Percentiles rank a stretch among this genome's conserved stretches.
These are phyloP conservation scores for Sepioteuthis lessoniana DNA, from an alignment of 2,888 invertebrate species.

Conservation along the genomic window DNA sequence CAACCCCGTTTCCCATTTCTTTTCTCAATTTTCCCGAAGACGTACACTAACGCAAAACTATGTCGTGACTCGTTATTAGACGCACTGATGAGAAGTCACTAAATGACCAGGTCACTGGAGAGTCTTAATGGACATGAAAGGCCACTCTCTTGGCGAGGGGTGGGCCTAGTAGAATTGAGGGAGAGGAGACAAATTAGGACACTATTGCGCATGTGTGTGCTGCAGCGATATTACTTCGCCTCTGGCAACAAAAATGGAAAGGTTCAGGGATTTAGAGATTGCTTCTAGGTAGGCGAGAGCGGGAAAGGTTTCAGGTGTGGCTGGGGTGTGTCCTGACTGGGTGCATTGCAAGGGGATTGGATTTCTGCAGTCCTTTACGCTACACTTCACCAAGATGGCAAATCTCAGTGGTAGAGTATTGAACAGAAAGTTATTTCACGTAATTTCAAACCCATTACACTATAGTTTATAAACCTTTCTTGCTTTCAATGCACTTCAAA, in stretches of 20 bases:
- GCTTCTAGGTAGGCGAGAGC: background rate
- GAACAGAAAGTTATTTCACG: too few relatives aligned
- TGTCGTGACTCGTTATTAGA: background rate
- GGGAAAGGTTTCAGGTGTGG: background rate
- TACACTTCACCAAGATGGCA: background rate
- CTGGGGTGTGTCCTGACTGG: background rate
- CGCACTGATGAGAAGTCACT: background rate
- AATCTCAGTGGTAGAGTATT: background rate
- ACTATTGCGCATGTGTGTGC: background rate
- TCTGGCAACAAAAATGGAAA: conserved; percentile 5
- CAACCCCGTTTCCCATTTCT: background rate
- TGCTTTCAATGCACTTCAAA: too few relatives aligned
- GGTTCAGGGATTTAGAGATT: background rate
- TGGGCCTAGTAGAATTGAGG: background rate
- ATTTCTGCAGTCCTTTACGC: background rate
- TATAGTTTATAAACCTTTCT: too few relatives aligned
- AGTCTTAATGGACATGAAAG: conserved; percentile 20
- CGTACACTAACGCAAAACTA: background rate
- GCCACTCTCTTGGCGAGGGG: background rate
- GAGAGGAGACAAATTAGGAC: background rate
- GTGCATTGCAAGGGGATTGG: background rate
- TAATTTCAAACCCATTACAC: too few relatives aligned
- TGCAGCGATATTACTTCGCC: background rate
- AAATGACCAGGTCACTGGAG: background rate
- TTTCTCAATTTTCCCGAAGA: background rate